Evolutionary conservation across 2,113 vertebrate species (phyloP).

Genomic region (Diadophis punctatus): DNA sequence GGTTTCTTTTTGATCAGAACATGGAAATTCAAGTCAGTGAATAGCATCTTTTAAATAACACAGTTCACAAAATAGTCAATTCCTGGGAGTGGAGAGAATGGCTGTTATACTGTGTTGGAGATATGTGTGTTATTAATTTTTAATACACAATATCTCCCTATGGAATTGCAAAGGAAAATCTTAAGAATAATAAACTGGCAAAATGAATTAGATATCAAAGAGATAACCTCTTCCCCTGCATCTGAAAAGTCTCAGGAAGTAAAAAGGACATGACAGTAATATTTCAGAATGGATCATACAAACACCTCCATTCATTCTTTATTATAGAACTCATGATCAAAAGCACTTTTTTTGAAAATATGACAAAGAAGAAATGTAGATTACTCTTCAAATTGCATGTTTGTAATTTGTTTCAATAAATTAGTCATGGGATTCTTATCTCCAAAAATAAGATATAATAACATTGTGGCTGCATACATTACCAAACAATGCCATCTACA

Average conservation of each 20-base stretch:
- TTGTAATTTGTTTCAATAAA: neutral
- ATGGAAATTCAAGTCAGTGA: neutral
- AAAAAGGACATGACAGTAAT: neutral
- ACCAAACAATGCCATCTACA: neutral
- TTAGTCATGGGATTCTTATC: neutral
- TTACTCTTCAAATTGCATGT: neutral
- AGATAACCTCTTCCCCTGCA: neutral
- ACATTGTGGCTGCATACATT: neutral
- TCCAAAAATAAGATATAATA: neutral
- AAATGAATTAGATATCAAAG: neutral
- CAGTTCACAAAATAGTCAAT: neutral
- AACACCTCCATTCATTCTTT: neutral
- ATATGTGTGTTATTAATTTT: neutral
- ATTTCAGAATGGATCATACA: neutral
- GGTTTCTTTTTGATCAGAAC: neutral
- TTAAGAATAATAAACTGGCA: neutral
- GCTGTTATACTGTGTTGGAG: neutral
- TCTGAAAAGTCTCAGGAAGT: neutral
- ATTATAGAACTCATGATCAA: neutral
- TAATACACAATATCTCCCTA: neutral
- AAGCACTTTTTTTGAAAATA: neutral
- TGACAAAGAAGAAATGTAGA: neutral
- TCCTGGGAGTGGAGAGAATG: neutral
- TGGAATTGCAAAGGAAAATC: neutral
- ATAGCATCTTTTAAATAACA: neutral